Evolutionary conservation across 2,888 invertebrate species (phyloP), one percentile per base, ranked within the genome.

Genomic region (Linnaemya tessellans): DNA sequence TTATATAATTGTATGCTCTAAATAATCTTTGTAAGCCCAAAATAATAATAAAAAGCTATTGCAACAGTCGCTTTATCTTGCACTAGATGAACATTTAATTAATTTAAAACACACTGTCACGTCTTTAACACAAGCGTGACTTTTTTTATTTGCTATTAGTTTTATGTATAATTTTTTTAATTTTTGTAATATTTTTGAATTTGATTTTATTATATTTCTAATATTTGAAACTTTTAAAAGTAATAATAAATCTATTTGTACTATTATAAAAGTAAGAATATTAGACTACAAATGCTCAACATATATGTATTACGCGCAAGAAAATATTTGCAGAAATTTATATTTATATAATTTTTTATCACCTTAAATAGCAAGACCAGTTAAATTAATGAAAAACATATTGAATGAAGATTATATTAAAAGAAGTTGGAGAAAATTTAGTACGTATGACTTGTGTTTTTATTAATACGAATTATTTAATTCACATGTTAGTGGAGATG

Each of bases 301-400:
- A n/a, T n/a, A n/a, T 43, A 43, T 25, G 11, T 58, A 35, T 46
- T 43, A 62, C 62, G 62, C 62, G 20, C 70, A 54, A 64, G 64
- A 56, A 80, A 65, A 62, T 79, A 30, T 64, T 62, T 79, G 51
- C 43, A 38, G 41, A 62, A 49, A 51, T 70, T 71, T 71, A 64
- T 79, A 71, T 70, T 64, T 79, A 71, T 70, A 70, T 70, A n/a
- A 68, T 68, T 68, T 54, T 22, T 68, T 60, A n/a, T 77, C 64
- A 30, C 43, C n/a, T 43, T 18, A 65, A 38, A 41, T 65, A 67
- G 11, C 41, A 49, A 51, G 35, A 54, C 7, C 13, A 15, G n/a
- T 25, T 43, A 15, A 58, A 58, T 25, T 5, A 43, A n/a, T 13
- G 25, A 58, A 71, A 58, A 56, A 9, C 1, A 41, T 5, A 49